Conservation (phyloP, 2,888 invertebrate genomes). For the Cheilosia urbana region DNA sequence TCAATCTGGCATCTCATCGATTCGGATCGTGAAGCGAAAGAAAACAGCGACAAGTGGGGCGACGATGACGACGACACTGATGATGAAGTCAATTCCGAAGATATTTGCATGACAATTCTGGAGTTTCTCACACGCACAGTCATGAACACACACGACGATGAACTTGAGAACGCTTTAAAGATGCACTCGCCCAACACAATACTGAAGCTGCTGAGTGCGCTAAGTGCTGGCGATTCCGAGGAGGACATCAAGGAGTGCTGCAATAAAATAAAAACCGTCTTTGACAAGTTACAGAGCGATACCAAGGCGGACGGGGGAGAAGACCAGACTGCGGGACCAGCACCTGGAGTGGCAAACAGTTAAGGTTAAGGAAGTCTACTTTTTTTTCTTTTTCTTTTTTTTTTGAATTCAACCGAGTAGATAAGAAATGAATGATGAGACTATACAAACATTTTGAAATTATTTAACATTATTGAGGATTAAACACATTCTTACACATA, state of each 20-base stretch:
- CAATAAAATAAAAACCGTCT: constrained; percentile 76
- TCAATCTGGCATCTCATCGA: constrained; percentile 79
- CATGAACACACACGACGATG: constrained; percentile 76
- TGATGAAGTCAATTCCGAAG: constrained; percentile 78
- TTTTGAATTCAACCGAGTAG: constrained; percentile 31
- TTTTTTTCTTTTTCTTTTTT: constrained; percentile 2
- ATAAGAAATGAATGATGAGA: constrained; percentile 49
- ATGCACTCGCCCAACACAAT: constrained; percentile 74
- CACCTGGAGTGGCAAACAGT: constrained; percentile 38
- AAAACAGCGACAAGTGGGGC: constrained; percentile 67
- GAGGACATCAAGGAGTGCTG: constrained; percentile 77
- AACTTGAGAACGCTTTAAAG: constrained; percentile 74
- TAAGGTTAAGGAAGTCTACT: constrained; percentile 21
- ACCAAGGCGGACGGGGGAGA: constrained; percentile 44
- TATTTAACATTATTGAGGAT: constrained; percentile 17
- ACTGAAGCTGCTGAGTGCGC: constrained; percentile 75
- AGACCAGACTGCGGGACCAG: constrained; percentile 8
- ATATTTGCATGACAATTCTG: constrained; percentile 78
- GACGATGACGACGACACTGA: constrained; percentile 63
- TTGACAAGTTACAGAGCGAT: constrained; percentile 65
- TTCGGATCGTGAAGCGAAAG: constrained; percentile 75
- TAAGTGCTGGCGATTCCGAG: constrained; percentile 76
- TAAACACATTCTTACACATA: constrained; percentile 28
- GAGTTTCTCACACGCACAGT: constrained; percentile 78
- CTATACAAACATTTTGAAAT: constrained; percentile 22